Evolutionary conservation across 1,140 invertebrate genomes (phyloP).

Genomic region (Bombus vancouverensis): DNA sequence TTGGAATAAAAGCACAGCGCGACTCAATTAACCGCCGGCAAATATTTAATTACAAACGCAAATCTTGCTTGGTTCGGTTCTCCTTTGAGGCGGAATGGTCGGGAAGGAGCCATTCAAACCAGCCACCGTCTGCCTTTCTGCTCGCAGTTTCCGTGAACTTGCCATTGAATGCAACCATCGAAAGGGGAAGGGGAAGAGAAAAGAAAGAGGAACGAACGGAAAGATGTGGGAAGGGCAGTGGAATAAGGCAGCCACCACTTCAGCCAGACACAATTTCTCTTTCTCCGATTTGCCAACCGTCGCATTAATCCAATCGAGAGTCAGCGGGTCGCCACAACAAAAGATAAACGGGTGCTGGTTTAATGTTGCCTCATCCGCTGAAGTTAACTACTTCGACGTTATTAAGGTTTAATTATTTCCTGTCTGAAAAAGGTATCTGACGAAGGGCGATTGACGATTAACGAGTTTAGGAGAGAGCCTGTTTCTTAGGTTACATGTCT

Average conservation of each 20-base stretch:
- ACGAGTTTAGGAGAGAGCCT: neutral
- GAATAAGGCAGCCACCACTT: conserved; percentile 47
- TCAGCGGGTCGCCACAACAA: conserved; percentile 16
- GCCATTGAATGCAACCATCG: conserved; percentile 45
- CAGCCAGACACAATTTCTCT: conserved; percentile 57
- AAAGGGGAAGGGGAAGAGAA: neutral
- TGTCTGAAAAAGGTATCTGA: conserved; percentile 2
- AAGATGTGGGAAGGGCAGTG: neutral
- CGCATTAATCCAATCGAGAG: conserved; percentile 56
- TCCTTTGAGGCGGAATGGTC: conserved; percentile 54
- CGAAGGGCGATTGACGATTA: neutral
- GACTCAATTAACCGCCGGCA: conserved; percentile 69
- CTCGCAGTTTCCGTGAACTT: conserved; percentile 57
- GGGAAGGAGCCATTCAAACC: conserved; percentile 54
- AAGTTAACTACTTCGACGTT: conserved; percentile 18
- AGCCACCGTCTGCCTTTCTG: conserved; percentile 49
- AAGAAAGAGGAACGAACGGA: neutral
- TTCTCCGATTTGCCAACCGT: conserved; percentile 55
- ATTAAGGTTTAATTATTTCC: conserved; percentile 33
- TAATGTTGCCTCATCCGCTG: conserved; percentile 15
- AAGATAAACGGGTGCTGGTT: conserved; percentile 39
- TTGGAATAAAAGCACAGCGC: conserved; percentile 69
- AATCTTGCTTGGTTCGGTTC: conserved; percentile 55
- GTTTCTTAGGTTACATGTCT: neutral
- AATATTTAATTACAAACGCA: conserved; percentile 72